Conservation (phyloP, 1,140 invertebrate species). For the Caenorhabditis tropicalis region DNA sequence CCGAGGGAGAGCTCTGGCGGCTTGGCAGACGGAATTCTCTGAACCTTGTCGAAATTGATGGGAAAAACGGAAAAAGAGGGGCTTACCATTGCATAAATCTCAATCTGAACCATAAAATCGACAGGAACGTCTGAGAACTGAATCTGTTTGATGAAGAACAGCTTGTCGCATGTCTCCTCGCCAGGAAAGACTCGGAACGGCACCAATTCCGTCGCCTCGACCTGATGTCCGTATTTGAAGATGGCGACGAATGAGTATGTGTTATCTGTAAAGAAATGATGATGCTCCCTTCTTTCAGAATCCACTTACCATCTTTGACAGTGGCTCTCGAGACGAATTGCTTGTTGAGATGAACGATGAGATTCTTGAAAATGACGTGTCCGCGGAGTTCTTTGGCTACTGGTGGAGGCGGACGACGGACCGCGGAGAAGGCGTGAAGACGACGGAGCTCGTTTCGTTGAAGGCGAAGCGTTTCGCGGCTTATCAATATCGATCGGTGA, state of each 20-base stretch:
- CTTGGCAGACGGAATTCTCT: constrained; percentile 21
- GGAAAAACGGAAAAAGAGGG: background rate
- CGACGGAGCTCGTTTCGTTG: background rate
- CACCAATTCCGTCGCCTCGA: constrained; percentile 25
- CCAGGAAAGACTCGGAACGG: background rate
- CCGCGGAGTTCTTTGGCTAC: constrained; percentile 15
- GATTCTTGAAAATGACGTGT: constrained; percentile 13
- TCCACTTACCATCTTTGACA: background rate
- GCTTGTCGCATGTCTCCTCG: background rate
- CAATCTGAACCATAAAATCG: constrained; percentile 46
- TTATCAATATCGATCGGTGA: background rate
- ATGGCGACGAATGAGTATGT: constrained; percentile 40
- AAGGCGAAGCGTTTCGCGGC: background rate
- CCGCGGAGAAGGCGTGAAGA: background rate
- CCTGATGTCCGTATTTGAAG: constrained; percentile 41
- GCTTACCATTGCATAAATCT: constrained; percentile 50
- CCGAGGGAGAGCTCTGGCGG: constrained; percentile 14
- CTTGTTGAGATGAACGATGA: constrained; percentile 46
- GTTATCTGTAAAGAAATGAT: background rate
- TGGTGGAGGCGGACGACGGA: constrained; percentile 30
- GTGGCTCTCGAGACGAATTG: background rate
- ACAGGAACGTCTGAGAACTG: constrained; percentile 53
- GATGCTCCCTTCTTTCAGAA: too few relatives aligned
- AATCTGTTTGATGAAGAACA: constrained; percentile 49
- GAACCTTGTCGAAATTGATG: background rate